Evolutionary conservation across 2,888 invertebrate genomes (phyloP).

Genomic region (Amiota mariae): DNA sequence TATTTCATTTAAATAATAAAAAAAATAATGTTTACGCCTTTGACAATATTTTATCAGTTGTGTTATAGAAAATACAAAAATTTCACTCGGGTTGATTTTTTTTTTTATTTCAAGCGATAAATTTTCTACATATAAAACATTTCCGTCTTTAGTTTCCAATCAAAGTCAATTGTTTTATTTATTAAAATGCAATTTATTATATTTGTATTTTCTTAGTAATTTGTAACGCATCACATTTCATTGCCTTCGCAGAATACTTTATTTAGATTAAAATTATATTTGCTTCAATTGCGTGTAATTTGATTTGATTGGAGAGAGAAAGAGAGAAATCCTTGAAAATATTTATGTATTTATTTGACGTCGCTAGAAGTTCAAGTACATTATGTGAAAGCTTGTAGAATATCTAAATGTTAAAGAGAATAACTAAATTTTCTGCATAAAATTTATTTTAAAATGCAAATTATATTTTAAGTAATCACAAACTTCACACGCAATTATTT

Average conservation of each 20-base stretch:
- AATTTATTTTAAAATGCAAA: no score
- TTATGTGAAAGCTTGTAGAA: no score
- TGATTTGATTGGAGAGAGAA: no score
- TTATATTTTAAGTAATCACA: no score
- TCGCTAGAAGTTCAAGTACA: no score
- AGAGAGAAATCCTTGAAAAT: no score
- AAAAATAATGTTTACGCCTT: background rate
- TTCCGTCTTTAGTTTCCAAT: constrained; percentile 10
- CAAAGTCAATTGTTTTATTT: constrained; percentile 11
- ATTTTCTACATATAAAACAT: background rate
- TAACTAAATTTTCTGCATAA: no score
- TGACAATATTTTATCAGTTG: constrained; percentile 16
- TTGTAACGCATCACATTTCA: background rate
- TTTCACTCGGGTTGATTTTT: background rate
- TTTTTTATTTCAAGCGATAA: constrained; percentile 16
- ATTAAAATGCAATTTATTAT: no score
- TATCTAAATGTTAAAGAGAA: no score
- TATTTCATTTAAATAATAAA: no score
- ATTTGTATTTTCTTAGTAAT: background rate
- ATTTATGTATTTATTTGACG: no score
- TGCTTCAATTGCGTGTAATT: background rate
- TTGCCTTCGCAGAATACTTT: background rate
- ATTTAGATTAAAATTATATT: background rate
- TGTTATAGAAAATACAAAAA: background rate
- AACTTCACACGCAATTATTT: no score